phyloP scores from a whole-genome alignment of 1,140 invertebrate genomes.

The Bombus consobrinus region DNA sequence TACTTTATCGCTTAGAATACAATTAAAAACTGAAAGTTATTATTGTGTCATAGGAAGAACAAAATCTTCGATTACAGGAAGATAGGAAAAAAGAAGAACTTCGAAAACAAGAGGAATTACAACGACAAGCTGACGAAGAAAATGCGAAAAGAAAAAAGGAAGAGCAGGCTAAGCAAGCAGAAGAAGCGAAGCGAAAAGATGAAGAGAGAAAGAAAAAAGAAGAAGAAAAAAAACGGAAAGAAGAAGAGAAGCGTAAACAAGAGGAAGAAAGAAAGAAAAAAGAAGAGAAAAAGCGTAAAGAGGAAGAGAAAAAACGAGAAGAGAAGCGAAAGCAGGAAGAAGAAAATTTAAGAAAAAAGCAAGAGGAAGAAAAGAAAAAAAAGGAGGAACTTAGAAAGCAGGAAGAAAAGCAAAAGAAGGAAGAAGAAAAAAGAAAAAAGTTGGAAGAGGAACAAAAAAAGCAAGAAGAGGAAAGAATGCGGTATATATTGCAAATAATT shows the following conservation, averaged over 20 bases:
- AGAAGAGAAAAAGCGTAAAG: slow-evolving; percentile 78
- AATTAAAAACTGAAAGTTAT: not conserved
- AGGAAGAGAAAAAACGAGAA: slow-evolving; percentile 80
- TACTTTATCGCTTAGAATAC: not conserved
- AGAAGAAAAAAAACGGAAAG: slow-evolving; percentile 76
- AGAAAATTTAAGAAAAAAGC: slow-evolving; percentile 78
- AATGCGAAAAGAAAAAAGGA: slow-evolving; percentile 75
- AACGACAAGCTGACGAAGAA: slow-evolving; percentile 70
- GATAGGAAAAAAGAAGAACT: slow-evolving; percentile 78
- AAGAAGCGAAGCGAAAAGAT: slow-evolving; percentile 77
- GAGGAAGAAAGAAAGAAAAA: slow-evolving; percentile 75
- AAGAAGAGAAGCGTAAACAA: slow-evolving; percentile 77
- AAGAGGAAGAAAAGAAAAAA: slow-evolving; percentile 83
- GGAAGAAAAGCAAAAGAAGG: slow-evolving; percentile 81
- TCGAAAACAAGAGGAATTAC: slow-evolving; percentile 72
- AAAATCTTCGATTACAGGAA: slow-evolving; percentile 80
- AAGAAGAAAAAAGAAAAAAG: slow-evolving; percentile 83
- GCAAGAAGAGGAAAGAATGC: slow-evolving; percentile 81
- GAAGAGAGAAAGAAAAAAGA: slow-evolving; percentile 76
- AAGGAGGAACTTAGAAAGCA: slow-evolving; percentile 82
- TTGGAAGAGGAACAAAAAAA: slow-evolving; percentile 82
- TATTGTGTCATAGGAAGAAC: slow-evolving; percentile 80
- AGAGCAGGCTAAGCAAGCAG: slow-evolving; percentile 74
- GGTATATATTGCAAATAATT: slow-evolving; percentile 59
- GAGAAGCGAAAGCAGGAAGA: slow-evolving; percentile 79